These are phyloP conservation scores for Mus caroli DNA, from an alignment of 2,797 vertebrate species.

Conservation along the genomic window DNA sequence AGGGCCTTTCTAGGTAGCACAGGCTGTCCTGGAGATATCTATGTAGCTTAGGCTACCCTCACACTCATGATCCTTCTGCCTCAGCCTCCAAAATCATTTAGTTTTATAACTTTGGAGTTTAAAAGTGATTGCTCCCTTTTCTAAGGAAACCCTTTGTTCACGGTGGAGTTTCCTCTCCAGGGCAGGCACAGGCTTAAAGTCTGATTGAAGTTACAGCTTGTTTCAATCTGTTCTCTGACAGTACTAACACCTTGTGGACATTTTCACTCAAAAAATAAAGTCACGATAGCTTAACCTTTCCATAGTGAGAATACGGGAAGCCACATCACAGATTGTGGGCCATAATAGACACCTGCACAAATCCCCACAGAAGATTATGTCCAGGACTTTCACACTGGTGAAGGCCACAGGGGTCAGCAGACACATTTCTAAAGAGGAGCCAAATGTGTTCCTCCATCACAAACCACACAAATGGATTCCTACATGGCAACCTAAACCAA, in stretches of 20 bases:
- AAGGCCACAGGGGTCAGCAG: constrained; percentile 88
- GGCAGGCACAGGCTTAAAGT: constrained; percentile 81
- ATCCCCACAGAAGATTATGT: constrained; percentile 90
- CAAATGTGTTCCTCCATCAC: constrained; percentile 80
- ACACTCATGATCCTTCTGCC: neutral
- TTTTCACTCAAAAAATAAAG: constrained; percentile 86
- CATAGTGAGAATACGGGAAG: constrained; percentile 88
- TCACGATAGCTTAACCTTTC: constrained; percentile 90
- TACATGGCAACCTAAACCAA: constrained; percentile 58
- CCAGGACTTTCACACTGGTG: constrained; percentile 89
- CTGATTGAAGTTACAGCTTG: constrained; percentile 89
- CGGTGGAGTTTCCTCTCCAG: constrained; percentile 84
- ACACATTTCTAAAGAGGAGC: constrained; percentile 77
- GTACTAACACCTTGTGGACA: constrained; percentile 84
- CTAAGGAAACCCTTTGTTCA: constrained; percentile 87
- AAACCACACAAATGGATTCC: constrained; percentile 65
- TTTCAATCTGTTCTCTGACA: constrained; percentile 86
- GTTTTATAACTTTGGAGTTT: constrained; percentile 37
- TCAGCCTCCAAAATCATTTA: neutral
- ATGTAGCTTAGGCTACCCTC: neutral
- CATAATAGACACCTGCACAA: constrained; percentile 91
- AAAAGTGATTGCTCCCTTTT: constrained; percentile 85
- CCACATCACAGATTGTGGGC: constrained; percentile 89
- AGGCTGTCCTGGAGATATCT: neutral
- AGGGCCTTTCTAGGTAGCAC: neutral